These are phyloP conservation scores for Dynastes grantii DNA, from an alignment of 2,888 invertebrate species.

Conservation along the genomic window DNA sequence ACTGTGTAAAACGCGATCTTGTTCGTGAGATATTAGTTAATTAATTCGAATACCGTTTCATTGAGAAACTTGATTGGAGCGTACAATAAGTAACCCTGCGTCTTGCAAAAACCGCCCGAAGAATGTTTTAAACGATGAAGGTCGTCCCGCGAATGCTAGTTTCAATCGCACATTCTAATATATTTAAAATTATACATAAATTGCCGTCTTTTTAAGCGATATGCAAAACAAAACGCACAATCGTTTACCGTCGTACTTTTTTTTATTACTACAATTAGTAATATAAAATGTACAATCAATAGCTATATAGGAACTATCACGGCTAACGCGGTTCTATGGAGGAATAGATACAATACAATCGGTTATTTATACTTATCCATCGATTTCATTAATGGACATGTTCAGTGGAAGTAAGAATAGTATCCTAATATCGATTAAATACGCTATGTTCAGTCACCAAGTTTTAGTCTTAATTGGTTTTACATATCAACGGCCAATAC, in stretches of 20 bases:
- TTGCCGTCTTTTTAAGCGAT: conserved; percentile 14
- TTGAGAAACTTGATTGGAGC: conserved; percentile 27
- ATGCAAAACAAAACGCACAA: conserved; percentile 16
- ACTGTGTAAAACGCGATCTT: conserved; percentile 10
- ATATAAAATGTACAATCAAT: background rate
- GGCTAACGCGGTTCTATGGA: background rate
- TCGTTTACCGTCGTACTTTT: conserved; percentile 9
- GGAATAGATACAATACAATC: background rate
- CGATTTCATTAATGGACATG: background rate
- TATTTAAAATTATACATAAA: conserved; percentile 29
- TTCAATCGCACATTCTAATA: conserved; percentile 19
- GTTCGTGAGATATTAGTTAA: conserved; percentile 41
- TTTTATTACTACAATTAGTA: background rate
- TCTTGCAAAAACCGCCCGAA: conserved; percentile 42
- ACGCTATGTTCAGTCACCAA: background rate
- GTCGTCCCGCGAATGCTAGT: conserved; percentile 1
- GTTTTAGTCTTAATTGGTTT: conserved; percentile 14
- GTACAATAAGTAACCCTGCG: conserved; percentile 40
- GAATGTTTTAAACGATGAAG: conserved; percentile 38
- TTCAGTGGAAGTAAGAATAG: background rate
- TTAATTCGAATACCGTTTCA: conserved; percentile 34
- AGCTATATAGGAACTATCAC: background rate
- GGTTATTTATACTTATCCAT: conserved; percentile 6
- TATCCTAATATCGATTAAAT: background rate
- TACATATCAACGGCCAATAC: background rate